phyloP scores from a whole-genome alignment of 2,797 vertebrate species.

The Hybognathus amarus region DNA sequence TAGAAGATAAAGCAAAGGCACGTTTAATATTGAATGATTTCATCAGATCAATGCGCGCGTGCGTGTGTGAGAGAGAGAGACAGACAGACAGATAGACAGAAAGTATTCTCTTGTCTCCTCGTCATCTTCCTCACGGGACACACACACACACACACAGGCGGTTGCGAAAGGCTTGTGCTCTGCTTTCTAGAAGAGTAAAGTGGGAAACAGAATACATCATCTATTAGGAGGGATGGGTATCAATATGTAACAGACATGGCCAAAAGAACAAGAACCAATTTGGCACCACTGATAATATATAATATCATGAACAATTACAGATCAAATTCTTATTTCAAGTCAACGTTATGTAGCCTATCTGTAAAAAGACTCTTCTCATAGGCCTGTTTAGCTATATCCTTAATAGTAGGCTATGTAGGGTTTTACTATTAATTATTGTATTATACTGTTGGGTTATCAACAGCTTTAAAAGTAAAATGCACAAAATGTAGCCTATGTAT shows the following conservation, averaged over 20 bases:
- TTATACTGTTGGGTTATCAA: background rate
- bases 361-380: background rate
- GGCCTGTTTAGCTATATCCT: background rate
- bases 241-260: background rate
- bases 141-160: conserved; percentile 13
- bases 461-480: background rate
- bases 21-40: background rate
- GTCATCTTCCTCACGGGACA: conserved; percentile 11
- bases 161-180: background rate
- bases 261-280: background rate
- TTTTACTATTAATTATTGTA: background rate
- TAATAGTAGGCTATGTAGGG: too few species aligned
- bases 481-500: too few species aligned
- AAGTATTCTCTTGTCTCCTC: background rate
- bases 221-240: conserved; percentile 13
- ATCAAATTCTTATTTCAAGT: background rate
- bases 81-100: background rate
- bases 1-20: background rate
- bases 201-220: conserved; percentile 15
- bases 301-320: background rate
- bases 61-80: background rate
- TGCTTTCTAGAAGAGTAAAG: background rate
- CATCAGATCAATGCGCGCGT: background rate
- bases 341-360: background rate
- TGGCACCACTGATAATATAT: background rate